Evolutionary conservation across 64 coral and sea anemone genomes (phyloP).

Genomic region (Montipora efflorescens): DNA sequence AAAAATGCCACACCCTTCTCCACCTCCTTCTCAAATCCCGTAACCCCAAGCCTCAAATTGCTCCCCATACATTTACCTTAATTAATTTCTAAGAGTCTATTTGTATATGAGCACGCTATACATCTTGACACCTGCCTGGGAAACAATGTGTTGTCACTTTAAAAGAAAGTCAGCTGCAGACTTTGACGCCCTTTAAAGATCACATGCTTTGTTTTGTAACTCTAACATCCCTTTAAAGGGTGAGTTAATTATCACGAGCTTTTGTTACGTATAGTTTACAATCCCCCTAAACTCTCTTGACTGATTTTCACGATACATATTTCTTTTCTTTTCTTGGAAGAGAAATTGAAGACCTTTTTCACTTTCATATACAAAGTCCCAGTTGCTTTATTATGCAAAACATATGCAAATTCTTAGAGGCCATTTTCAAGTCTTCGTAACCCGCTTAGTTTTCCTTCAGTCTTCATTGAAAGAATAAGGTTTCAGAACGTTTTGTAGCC

Average conservation of each 20-base stretch:
- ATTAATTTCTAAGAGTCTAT: not conserved
- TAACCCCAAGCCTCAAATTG: not conserved
- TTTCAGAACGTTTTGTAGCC: too few species aligned
- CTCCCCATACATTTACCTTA: not conserved
- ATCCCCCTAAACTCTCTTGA: too few species aligned
- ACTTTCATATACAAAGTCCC: too few species aligned
- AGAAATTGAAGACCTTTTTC: too few species aligned
- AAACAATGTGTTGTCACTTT: not conserved
- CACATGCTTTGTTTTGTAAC: not conserved
- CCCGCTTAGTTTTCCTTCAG: too few species aligned
- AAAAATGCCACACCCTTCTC: not conserved
- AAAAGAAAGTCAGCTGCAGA: not conserved
- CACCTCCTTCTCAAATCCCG: not conserved
- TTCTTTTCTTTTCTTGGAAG: too few species aligned
- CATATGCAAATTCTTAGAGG: not conserved
- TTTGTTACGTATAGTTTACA: too few species aligned
- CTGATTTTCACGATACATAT: too few species aligned
- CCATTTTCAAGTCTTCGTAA: too few species aligned
- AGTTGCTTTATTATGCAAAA: slow-evolving; percentile 1
- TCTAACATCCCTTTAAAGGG: not conserved
- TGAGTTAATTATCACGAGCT: too few species aligned
- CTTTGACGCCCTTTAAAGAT: not conserved
- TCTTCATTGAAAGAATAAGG: too few species aligned
- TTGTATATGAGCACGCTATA: not conserved
- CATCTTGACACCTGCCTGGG: not conserved